Conservation (phyloP, 2,888 invertebrate species). For the Hedychridium roseum region DNA sequence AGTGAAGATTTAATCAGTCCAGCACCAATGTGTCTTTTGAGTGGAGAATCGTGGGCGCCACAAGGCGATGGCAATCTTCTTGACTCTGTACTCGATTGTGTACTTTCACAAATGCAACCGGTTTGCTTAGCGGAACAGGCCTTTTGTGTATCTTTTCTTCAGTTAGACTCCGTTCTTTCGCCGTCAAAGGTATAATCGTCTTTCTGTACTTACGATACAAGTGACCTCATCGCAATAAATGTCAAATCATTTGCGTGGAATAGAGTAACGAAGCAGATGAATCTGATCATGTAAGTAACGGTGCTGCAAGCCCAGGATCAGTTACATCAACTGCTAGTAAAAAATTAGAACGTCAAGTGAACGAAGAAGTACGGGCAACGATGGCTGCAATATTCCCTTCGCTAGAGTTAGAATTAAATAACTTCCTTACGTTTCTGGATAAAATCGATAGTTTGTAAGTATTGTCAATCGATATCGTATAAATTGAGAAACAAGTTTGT, state of each 20-base stretch:
- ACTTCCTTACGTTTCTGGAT: conserved; percentile 87
- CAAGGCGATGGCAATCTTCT: conserved; percentile 58
- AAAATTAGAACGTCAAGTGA: conserved; percentile 75
- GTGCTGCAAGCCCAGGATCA: conserved; percentile 55
- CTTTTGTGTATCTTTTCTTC: conserved; percentile 93
- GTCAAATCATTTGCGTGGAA: background rate
- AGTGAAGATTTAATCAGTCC: conserved; percentile 54
- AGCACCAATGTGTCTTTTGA: conserved; percentile 56
- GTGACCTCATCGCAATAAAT: background rate
- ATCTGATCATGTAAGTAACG: conserved; percentile 48
- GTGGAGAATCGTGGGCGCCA: conserved; percentile 55
- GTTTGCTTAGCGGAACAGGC: conserved; percentile 94
- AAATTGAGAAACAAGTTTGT: conserved; percentile 1
- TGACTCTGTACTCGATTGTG: conserved; percentile 81
- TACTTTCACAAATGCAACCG: conserved; percentile 87
- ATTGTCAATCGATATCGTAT: conserved; percentile 25
- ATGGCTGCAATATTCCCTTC: conserved; percentile 90
- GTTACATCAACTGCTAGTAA: conserved; percentile 61
- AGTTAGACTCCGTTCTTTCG: conserved; percentile 70
- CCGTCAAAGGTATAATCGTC: conserved; percentile 46
- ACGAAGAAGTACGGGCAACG: conserved; percentile 83
- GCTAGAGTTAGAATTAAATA: conserved; percentile 85
- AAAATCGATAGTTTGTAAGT: conserved; percentile 90
- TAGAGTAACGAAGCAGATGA: conserved; percentile 49
- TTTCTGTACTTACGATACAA: background rate